phyloP scores from a whole-genome alignment of 2,113 vertebrate species.

The Planiliza haematocheilus region DNA sequence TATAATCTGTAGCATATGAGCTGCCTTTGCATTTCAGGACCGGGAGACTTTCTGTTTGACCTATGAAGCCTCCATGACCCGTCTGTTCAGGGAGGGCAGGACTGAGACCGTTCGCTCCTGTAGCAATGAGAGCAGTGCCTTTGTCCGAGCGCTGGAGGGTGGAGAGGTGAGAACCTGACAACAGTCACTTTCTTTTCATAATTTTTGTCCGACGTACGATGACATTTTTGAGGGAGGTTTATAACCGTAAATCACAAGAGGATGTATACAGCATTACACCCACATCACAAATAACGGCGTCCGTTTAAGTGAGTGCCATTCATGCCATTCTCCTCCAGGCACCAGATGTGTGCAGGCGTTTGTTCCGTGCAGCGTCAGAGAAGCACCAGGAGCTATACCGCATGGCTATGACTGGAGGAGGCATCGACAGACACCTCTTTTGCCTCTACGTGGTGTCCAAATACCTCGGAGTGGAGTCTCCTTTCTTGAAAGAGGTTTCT shows the following conservation, averaged over 20 bases:
- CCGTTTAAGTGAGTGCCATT: background rate
- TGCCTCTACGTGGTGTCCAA: slow-evolving; percentile 89
- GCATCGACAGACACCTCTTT: slow-evolving; percentile 90
- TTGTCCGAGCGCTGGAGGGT: slow-evolving; percentile 84
- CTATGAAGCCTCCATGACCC: slow-evolving; percentile 91
- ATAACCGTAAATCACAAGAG: background rate
- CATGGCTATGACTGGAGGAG: slow-evolving; percentile 87
- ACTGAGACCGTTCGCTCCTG: slow-evolving; percentile 91
- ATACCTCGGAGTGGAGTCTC: slow-evolving; percentile 85
- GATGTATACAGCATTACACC: background rate
- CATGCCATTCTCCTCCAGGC: slow-evolving; percentile 69
- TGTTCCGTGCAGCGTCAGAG: slow-evolving; percentile 84
- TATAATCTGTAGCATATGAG: slow-evolving; percentile 22
- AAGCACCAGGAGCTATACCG: slow-evolving; percentile 89
- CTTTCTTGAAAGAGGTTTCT: slow-evolving; percentile 86
- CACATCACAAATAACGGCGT: background rate
- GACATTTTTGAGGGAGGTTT: background rate
- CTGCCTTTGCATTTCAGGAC: slow-evolving; percentile 76
- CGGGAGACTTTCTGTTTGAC: slow-evolving; percentile 87
- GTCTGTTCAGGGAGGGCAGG: slow-evolving; percentile 90
- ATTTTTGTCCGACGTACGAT: background rate
- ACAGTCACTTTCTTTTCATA: background rate
- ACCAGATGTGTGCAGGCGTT: slow-evolving; percentile 80
- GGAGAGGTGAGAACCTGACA: slow-evolving; percentile 72
- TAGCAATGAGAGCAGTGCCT: slow-evolving; percentile 83